Base-by-base conservation (phyloP, 1,140 invertebrate genomes). In the Neodiprion fabricii region DNA sequence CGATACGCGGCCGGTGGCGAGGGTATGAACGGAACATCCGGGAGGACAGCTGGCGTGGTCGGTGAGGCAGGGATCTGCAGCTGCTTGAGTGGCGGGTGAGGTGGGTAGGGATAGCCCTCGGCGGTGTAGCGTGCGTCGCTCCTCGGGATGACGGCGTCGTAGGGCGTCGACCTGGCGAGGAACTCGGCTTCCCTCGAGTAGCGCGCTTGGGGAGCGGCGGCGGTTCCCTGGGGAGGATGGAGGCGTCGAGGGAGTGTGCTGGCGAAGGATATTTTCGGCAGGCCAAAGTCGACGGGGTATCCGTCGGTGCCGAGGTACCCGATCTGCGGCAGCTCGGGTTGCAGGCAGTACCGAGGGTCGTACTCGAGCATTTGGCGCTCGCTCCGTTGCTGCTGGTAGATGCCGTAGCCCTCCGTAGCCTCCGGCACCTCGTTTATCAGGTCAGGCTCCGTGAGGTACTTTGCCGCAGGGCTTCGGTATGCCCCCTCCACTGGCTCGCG, bases 231-330 rank as follows among this genome's bases (percentile, higher is more conserved):
- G 70, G 82, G 80, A 12, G 82, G 74, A n/a, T 82, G 83, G 83
- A 79, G 89, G 82, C 76, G 87, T 83, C 74, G 90, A 80, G 85
- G 90, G 81, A 87, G 89, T 83, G 79, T 90, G 84, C 87, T 90
- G 83, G 76, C 89, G 81, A 74, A 89, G 40, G 90, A 87, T 48
- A 94, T 88, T 80, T 94, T 94, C 1, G 93, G 94, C 12, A 95
- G 85, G 71, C 94, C 95, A 77, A 94, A 96, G 79, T 96, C 95
- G 17, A 94, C 88, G 0, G 94, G 94, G 83, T 95, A 95, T 0
- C 93, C 94, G 73, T 95, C 94, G 53, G 90, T 91, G 72, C 94
- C 94, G 74, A 95, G 86, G 67, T 87, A 87, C 48, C 81, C 86
- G 17, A 84, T 69, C 40, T 83, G 83, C 1, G 82, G 82, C 40